A percentile compares a stretch with the other conserved stretches of the same genome.
These are phyloP conservation scores for Synanthedon formicaeformis DNA, from an alignment of 2,888 invertebrate species.

Conservation along the genomic window DNA sequence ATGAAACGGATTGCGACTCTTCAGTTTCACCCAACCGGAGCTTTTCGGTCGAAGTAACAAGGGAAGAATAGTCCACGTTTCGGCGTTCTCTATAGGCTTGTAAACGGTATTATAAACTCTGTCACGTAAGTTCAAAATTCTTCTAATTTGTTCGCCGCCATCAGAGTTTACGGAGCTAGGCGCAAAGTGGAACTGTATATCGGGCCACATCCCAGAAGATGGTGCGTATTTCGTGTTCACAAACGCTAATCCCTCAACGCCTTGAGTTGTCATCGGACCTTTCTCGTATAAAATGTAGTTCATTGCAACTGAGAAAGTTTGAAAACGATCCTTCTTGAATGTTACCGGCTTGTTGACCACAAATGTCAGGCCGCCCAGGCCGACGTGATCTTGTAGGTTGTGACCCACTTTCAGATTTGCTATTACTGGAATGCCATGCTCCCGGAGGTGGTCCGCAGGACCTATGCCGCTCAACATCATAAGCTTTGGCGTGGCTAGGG, in stretches of 20 bases:
- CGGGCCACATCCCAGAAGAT: slow-evolving; percentile 80
- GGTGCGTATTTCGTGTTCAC: slow-evolving; percentile 90
- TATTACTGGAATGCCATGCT: slow-evolving; percentile 79
- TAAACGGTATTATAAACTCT: slow-evolving; percentile 87
- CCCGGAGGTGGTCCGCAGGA: slow-evolving; percentile 79
- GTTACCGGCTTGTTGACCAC: slow-evolving; percentile 84
- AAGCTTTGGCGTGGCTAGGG: slow-evolving; percentile 89
- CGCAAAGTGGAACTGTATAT: slow-evolving; percentile 88
- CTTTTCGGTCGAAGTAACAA: slow-evolving; percentile 87
- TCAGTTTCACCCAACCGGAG: slow-evolving; percentile 86
- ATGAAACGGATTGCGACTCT: slow-evolving; percentile 82
- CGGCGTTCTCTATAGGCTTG: slow-evolving; percentile 80
- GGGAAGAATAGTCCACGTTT: slow-evolving; percentile 88
- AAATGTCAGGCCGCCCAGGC: slow-evolving; percentile 86
- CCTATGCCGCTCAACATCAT: slow-evolving; percentile 93
- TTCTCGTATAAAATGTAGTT: slow-evolving; percentile 85
- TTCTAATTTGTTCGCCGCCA: slow-evolving; percentile 82
- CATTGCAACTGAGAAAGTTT: slow-evolving; percentile 80
- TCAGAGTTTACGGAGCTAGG: slow-evolving; percentile 88
- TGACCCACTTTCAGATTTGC: slow-evolving; percentile 83
- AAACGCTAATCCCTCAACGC: slow-evolving; percentile 89
- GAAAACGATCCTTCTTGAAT: slow-evolving; percentile 81
- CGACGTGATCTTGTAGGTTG: slow-evolving; percentile 90
- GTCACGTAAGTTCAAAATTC: slow-evolving; percentile 80
- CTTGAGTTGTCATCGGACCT: slow-evolving; percentile 87